These are phyloP conservation scores for Cyprinodon diabolis DNA, from an alignment of 2,797 vertebrate genomes.

Conservation along the genomic window DNA sequence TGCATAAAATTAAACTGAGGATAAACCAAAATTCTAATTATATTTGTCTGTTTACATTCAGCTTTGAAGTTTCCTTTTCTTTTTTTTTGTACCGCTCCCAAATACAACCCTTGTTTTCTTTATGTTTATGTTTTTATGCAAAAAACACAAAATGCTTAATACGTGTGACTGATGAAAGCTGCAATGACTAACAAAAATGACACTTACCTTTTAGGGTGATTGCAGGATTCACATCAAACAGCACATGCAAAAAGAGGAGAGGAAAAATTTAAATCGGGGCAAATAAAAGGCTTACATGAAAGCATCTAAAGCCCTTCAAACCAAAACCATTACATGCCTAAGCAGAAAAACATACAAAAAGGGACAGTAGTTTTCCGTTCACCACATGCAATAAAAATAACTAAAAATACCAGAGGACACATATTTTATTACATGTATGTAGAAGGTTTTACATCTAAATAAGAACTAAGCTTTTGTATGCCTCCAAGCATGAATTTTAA, in stretches of 20 bases:
- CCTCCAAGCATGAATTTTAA: not conserved
- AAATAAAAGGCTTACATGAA: not conserved
- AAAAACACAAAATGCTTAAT: not conserved
- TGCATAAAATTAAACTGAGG: not conserved
- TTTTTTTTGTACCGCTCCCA: not conserved
- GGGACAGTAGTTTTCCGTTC: not conserved
- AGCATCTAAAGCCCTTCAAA: not conserved
- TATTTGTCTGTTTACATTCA: not conserved
- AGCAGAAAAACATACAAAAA: not conserved
- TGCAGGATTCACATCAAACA: conserved; percentile 17
- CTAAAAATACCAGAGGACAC: not conserved
- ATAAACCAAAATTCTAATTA: not conserved
- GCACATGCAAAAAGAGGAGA: conserved; percentile 28
- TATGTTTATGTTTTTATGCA: not conserved
- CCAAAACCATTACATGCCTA: not conserved
- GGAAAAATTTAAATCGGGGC: not conserved
- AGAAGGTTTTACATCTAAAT: conserved; percentile 15
- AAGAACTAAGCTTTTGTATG: conserved; percentile 6
- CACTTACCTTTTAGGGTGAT: conserved; percentile 49
- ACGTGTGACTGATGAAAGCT: not conserved
- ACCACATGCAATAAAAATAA: not conserved
- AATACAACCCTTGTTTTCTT: not conserved
- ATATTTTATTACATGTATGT: conserved; percentile 1
- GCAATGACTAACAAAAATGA: conserved; percentile 10
- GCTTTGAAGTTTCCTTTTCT: not conserved